These are phyloP conservation scores for Collichthys lucidus DNA, from an alignment of 2,113 vertebrate species.

Conservation along the genomic window DNA sequence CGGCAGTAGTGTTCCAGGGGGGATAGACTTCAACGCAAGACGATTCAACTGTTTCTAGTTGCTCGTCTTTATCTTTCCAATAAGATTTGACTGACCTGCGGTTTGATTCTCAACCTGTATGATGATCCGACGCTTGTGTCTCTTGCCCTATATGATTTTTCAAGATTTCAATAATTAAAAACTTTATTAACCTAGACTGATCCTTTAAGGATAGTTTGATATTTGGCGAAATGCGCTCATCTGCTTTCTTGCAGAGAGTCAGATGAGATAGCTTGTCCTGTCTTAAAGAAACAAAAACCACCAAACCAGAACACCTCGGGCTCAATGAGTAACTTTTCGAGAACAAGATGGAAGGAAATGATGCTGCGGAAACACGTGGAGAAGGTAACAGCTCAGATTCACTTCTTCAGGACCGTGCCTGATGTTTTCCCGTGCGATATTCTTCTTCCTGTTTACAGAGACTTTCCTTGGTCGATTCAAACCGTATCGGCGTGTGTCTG, in stretches of 20 bases:
- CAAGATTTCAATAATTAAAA: background rate
- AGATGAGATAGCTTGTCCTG: background rate
- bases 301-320: background rate
- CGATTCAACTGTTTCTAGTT: background rate
- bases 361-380: background rate
- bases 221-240: background rate
- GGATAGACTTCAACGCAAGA: background rate
- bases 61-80: background rate
- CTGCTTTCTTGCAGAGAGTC: background rate
- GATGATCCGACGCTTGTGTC: background rate
- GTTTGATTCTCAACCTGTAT: background rate
- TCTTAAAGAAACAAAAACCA: background rate
- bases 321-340: background rate
- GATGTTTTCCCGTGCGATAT: background rate
- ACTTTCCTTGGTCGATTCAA: slow-evolving; percentile 1
- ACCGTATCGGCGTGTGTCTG: slow-evolving; percentile 8
- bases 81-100: background rate
- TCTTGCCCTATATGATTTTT: background rate
- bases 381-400: background rate
- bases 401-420: background rate
- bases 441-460: background rate
- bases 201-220: background rate
- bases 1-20: background rate
- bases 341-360: background rate
- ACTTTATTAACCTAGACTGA: background rate